Base-by-base conservation (phyloP, 2,888 invertebrate species). In the Xylocampa areola region DNA sequence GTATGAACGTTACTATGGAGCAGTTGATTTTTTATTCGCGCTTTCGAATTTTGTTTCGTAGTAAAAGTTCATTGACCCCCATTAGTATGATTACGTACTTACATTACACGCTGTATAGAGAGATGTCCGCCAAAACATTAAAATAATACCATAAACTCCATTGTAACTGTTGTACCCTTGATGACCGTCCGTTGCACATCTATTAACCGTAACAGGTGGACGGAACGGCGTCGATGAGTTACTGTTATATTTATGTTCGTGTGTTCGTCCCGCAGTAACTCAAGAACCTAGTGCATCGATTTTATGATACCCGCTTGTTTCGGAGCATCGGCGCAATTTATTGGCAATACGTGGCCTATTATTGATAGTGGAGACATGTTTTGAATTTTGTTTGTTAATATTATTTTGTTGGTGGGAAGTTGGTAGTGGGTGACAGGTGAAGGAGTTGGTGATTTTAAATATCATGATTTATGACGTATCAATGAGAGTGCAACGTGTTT, bases 121-220 rank as follows among this genome's bases (percentile, higher is more conserved):
- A 47, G 13, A 35, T 17, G 39, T 16, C 11, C 21, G 23, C 11
- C 21, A 33, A 5, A 25, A 14, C 63, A 65, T 41, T 48, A 49
- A 58, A 43, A 59, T 52, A 53, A 30, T 8, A 14, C 37, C 54
- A 63, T 75, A 64, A 62, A 71, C 43, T 70, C 39, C 49, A 69
- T 65, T 39, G 54, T 44, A 68, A 50, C 64, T 17, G 64, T 40
- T 53, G 51, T 44, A 45, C 14, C 41, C 36, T 53, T 63, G 66
- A 69, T 65, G 59, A 58, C 53, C 66, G 82, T 81, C 79, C 80
- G 79, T 64, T 79, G 80, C 79, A 81, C 88, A 88, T 88, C 87
- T 87, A 88, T 89, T 86, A 86, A 77, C 57, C 72, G 90, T 86
- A 86, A 86, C 91, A 91, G 91, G 92, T 92, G 92, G 82, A 80